Evolutionary conservation across 1,140 invertebrate genomes (phyloP), one percentile per base, ranked within the genome.

Genomic region (Mya arenaria): DNA sequence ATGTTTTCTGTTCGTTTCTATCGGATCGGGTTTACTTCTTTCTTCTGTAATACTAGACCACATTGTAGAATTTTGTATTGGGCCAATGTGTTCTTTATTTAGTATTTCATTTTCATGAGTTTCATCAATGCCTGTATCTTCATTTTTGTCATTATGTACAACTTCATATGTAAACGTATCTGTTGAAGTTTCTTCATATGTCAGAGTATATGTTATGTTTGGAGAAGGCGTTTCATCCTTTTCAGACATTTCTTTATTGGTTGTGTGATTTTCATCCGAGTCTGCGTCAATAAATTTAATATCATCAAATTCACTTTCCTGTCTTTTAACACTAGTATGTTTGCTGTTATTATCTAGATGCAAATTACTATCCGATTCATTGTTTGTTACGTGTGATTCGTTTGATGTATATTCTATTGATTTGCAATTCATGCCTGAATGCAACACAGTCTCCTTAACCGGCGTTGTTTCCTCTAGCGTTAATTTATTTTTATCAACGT

Each of bases 201-300:
- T 56, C 55, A 62, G 30, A 1, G 55, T 74, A 28, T 56, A 60
- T 15, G 56, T 39, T 6, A 62, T 39, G 44, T 39, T 62, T 25
- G 56, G 55, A 15, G 72, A 41, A 8, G 28, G 56, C 25, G n/a
- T 41, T 19, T 60, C 37, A 13, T 74, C 48, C 10, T 62, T 74
- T 6, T 19, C 30, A 56, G 34, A 8, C 19, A 4, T 73, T 73
- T 23, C 2, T 23, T n/a, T 52, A 3, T n/a, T 52, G 10, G 19
- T 52, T 4, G 25, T 52, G 10, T 52, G 2, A 52, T 52, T 52
- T 1, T 3, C 48, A 52, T 17, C 1, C 2, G 17, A 8, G 48
- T 75, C 73, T 32, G 73, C 73, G 63, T 75, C 73, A 44, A 75
- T 75, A 65, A 65, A 75, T 30, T 75, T 37, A 52, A 75, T 65